Evolutionary conservation across 2,113 vertebrate species (phyloP).

Genomic region (Oxyruncus cristatus): DNA sequence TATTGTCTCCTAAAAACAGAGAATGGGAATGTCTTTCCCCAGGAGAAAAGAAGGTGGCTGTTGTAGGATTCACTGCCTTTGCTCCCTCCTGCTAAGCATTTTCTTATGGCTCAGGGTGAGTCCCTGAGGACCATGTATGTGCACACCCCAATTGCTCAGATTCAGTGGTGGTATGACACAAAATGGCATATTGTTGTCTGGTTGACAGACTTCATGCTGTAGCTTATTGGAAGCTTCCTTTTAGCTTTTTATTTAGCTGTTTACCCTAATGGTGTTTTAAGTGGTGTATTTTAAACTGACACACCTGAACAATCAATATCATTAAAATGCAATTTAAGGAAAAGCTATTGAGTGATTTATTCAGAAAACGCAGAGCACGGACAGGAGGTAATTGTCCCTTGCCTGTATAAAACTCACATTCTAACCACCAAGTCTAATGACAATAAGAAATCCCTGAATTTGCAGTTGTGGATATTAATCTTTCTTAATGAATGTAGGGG

Average conservation of each 20-base stretch:
- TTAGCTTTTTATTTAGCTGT: background rate
- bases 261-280: background rate
- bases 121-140: background rate
- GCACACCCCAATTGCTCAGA: background rate
- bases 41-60: background rate
- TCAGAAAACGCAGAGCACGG: background rate
- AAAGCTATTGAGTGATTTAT: background rate
- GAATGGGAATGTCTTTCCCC: background rate
- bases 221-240: background rate
- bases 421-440: background rate
- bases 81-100: background rate
- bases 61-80: background rate
- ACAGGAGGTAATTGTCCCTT: background rate
- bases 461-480: constrained; percentile 30
- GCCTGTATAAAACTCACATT: background rate
- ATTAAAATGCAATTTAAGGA: background rate
- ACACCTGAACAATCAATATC: background rate
- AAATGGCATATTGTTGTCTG: background rate
- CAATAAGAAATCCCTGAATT: background rate
- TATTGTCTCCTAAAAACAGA: background rate
- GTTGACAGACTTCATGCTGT: background rate
- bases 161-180: fast-evolving
- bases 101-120: background rate
- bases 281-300: background rate
- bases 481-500: constrained; percentile 58